Evolutionary conservation across 2,888 invertebrate species (phyloP), one percentile per base, ranked within the genome.

Genomic region (Oligia strigilis): DNA sequence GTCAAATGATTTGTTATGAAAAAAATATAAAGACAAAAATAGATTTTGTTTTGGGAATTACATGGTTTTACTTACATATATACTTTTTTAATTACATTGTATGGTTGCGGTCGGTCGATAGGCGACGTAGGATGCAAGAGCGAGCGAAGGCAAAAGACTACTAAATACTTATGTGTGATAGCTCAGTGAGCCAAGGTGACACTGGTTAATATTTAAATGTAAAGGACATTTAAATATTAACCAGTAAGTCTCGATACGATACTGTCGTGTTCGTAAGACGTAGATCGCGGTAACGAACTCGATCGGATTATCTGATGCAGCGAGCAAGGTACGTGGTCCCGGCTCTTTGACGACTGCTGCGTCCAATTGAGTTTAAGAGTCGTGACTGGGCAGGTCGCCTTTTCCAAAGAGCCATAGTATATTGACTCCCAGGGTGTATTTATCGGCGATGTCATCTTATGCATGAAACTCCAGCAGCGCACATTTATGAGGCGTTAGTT

Each of bases 251-350:
- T 46, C 36, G 6, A 49, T 69, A 40, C 29, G 29, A 60, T 46
- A 29, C 52, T 4, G 23, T 52, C 23, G 58, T 81, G 72, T 62
- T 82, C 43, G 2, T 67, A 72, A 73, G 67, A 77, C 55, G 36
- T 67, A 29, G 78, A 46, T 60, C 4, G 65, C 11, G 55, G 78
- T 75, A 83, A 83, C 78, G 75, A 87, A 78, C 64, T 13, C 29
- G 29, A 86, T 86, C 67, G 19, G 71, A 86, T 86, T 86, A 84
- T 74, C 46, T 62, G 46, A 73, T 69, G 73, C 75, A 64, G n/a
- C n/a, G 67, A 77, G 72, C 52, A 55, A 64, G 43, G 23, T 17
- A 65, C 52, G 58, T 58, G 13, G 46, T 72, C 6, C 14, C 49
- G 23, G 46, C 40, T 85, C 86, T 86, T 84, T 75, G 75, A 43